A percentile compares a stretch with the other conserved stretches of the same genome.
phyloP scores from a whole-genome alignment of 2,797 vertebrate species.

The Masticophis lateralis region DNA sequence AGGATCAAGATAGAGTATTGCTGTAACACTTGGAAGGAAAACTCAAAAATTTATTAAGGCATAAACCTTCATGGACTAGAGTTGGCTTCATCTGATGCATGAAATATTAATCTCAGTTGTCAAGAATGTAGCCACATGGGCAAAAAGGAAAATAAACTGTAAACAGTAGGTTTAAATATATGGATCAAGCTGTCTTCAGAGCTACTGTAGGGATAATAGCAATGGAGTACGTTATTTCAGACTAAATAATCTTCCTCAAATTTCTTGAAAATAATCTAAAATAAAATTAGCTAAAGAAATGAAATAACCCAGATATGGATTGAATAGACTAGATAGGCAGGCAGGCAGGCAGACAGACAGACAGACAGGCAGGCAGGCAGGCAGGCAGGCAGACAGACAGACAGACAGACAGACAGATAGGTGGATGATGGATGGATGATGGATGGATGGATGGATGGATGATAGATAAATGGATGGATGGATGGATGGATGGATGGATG shows the following conservation, averaged over 20 bases:
- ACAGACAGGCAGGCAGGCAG: too few species aligned
- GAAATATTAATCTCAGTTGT: background rate
- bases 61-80: constrained; percentile 2
- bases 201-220: background rate
- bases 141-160: background rate
- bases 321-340: background rate
- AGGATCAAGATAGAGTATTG: background rate
- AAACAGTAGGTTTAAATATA: background rate
- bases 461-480: too few species aligned
- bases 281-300: background rate
- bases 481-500: too few species aligned
- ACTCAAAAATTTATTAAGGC: background rate
- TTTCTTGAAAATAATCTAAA: background rate
- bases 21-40: constrained; percentile 4
- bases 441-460: too few species aligned
- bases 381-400: too few species aligned
- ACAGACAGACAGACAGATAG: too few species aligned
- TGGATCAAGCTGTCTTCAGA: background rate
- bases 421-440: too few species aligned
- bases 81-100: background rate
- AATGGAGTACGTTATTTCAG: background rate
- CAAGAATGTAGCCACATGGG: background rate
- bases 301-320: background rate
- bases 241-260: background rate
- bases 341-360: too few species aligned